phyloP scores from a whole-genome alignment of 37 sponge, comb jelly and placozoan species.

The Theonella swinhoei region DNA sequence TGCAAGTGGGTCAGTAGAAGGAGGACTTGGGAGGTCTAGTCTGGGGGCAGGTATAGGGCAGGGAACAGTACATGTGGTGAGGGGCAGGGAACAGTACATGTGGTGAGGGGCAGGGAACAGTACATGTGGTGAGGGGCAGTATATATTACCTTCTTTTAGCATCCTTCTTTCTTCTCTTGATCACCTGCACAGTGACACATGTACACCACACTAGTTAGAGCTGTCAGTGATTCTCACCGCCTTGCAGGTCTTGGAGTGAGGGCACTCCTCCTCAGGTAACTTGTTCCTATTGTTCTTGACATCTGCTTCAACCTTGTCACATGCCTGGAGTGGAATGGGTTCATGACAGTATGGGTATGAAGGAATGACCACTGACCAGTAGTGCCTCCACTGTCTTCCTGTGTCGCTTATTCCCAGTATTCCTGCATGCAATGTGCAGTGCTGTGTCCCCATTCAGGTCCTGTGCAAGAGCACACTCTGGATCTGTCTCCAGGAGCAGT shows the following conservation, averaged over 20 bases:
- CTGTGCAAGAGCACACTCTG: slow-evolving; percentile 40
- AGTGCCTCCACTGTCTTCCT: slow-evolving; percentile 26
- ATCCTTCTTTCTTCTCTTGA: background rate
- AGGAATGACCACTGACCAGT: background rate
- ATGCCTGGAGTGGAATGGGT: slow-evolving; percentile 8
- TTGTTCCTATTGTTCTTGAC: slow-evolving; percentile 11
- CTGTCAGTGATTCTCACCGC: background rate
- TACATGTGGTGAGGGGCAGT: too few species aligned
- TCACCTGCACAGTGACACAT: background rate
- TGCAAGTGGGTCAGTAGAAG: too few species aligned
- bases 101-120: too few species aligned
- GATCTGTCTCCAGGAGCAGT: slow-evolving; percentile 37
- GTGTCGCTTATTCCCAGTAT: slow-evolving; percentile 16
- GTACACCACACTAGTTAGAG: background rate
- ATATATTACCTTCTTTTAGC: too few species aligned
- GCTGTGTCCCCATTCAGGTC: slow-evolving; percentile 48
- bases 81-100: too few species aligned
- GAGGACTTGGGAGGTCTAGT: too few species aligned
- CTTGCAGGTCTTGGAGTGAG: slow-evolving; percentile 4
- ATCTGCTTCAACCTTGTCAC: slow-evolving; percentile 9
- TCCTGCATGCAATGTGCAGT: slow-evolving; percentile 62
- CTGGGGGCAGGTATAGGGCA: too few species aligned
- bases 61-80: too few species aligned
- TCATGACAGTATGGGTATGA: background rate
- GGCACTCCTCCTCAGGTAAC: slow-evolving; percentile 33